Conservation (phyloP, 2,888 invertebrate genomes). For the Mythimna impura region DNA sequence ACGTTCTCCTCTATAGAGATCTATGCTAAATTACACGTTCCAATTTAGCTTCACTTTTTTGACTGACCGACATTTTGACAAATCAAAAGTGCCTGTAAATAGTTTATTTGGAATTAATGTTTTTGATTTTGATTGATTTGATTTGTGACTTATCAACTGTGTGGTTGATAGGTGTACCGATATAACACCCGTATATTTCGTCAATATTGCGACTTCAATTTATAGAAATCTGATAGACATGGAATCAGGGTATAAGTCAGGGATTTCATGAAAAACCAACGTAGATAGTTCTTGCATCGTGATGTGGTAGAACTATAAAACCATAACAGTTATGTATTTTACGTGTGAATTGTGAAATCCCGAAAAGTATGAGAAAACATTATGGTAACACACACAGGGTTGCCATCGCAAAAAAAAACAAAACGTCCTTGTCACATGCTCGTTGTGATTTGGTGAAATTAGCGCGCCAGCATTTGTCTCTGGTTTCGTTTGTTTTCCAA, state of each 20-base stretch:
- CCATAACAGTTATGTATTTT: neutral
- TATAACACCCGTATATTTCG: neutral
- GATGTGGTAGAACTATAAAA: neutral
- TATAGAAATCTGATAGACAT: neutral
- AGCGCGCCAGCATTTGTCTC: conserved; percentile 51
- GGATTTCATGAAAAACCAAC: neutral
- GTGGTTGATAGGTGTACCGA: neutral
- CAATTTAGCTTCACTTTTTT: no score
- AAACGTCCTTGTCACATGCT: conserved; percentile 36
- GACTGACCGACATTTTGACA: no score
- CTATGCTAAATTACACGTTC: no score
- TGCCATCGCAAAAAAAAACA: conserved; percentile 44
- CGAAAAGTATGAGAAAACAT: neutral
- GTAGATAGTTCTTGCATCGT: neutral
- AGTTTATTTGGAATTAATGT: no score
- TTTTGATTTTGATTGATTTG: no score
- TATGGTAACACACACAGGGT: conserved; percentile 37
- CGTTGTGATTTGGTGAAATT: conserved; percentile 54
- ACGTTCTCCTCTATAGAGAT: no score
- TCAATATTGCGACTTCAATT: neutral
- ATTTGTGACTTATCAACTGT: no score
- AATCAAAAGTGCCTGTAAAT: no score
- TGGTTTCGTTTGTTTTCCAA: conserved; percentile 36
- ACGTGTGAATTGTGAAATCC: neutral
- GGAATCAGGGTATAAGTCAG: neutral